Evolutionary conservation across 2,888 invertebrate genomes (phyloP), one percentile per base, ranked within the genome.

Genomic region (Ormyrus rosae): DNA sequence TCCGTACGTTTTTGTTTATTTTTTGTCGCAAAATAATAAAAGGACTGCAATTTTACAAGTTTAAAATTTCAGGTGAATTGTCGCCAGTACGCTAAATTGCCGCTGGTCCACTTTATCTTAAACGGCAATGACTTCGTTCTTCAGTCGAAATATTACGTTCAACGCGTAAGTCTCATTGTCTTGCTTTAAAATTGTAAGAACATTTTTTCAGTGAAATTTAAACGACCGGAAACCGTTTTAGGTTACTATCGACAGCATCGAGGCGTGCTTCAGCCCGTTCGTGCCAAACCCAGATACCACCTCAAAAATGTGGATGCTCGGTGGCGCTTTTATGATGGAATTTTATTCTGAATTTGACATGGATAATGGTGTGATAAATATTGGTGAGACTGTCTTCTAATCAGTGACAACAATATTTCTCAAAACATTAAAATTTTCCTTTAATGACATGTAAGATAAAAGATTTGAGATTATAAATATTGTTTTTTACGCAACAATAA

Each of bases 111-210:
- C 60, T 93, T 95, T 86, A 90, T 91, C 0, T 86, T 96, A 56
- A 92, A 90, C 77, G 94, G 93, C 13, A 91, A 91, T 79, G 88
- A 90, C 48, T 96, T 95, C 88, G 91, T 91, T 13, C 91, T 96
- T 56, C 91, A 91, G 79, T 93, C 94, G 34, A 90, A 92, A 81
- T 93, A 95, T 86, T 95, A 95, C 88, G 91, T 94, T 5, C 90
- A 91, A 81, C 90, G 89, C 84, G 92, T 92, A 86, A 88, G 85
- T 85, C 51, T 45, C 2, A 11, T 34, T 19, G 50, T 10, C 13
- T 60, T 58, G 6, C 7, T 50, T 8, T 2, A 53, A 53, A 53
- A 11, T 2, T 34, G 4, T 34, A 53, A 68, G 19, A 34, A 53
- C 6, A 70, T 58, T 10, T 4, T 9, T 48, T 6, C 7, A 56